phyloP scores from a whole-genome alignment of 2,797 vertebrate genomes.

The Cuculus canorus region DNA sequence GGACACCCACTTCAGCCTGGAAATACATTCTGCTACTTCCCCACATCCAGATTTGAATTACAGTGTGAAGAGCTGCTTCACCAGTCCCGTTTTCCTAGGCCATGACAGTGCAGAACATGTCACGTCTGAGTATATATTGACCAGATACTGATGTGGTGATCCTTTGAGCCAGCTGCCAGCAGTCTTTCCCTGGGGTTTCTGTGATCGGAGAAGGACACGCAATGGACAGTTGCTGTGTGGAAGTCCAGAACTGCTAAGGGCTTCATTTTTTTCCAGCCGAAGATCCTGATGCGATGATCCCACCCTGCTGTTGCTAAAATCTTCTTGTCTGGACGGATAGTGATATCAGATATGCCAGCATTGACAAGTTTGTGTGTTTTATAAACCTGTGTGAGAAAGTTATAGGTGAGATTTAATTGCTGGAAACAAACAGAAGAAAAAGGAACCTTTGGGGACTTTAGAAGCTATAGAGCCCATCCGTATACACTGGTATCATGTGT shows the following conservation, averaged over 20 bases:
- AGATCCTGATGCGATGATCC: constrained; percentile 91
- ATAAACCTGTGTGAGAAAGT: constrained; percentile 77
- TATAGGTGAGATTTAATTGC: background rate
- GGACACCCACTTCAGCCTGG: background rate
- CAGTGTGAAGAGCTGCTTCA: background rate
- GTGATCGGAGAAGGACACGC: constrained; percentile 87
- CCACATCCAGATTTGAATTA: background rate
- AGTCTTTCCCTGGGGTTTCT: constrained; percentile 76
- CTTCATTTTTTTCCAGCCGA: constrained; percentile 90
- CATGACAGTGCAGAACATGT: background rate
- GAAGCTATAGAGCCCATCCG: background rate
- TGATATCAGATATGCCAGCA: constrained; percentile 87
- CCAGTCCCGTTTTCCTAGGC: background rate
- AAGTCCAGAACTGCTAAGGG: constrained; percentile 91
- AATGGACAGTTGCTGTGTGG: constrained; percentile 86
- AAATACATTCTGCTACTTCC: background rate
- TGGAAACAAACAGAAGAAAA: background rate
- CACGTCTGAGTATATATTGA: constrained; percentile 83
- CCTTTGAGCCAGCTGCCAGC: constrained; percentile 91
- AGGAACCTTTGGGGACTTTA: background rate
- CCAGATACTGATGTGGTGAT: constrained; percentile 94
- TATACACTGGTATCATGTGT: background rate
- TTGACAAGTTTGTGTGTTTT: constrained; percentile 84
- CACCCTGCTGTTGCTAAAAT: constrained; percentile 91
- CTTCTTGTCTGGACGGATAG: constrained; percentile 86